Base-by-base conservation (phyloP, 2,113 vertebrate species). In the Sinocyclocheilus rhinocerous region DNA sequence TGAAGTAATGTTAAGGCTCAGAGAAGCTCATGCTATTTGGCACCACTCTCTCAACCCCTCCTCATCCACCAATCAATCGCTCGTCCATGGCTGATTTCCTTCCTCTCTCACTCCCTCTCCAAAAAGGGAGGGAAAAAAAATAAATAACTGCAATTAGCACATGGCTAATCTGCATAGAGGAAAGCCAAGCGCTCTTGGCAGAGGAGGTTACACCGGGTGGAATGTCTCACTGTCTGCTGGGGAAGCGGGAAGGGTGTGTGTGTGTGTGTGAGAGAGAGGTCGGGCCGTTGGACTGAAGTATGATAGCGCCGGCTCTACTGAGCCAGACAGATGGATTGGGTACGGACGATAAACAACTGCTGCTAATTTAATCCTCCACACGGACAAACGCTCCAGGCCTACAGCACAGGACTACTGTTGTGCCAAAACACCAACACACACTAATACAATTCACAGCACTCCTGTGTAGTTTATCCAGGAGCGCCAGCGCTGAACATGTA, bases 81-180 rank as follows among this genome's bases (percentile, higher is more conserved):
- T 78, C 15, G 80, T 50, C 80, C n/a, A 9, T 26, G 67, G 15
- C 88, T 88, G 85, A 55, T 33, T n/a, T 59, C 39, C 26, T 70
- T 36, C 75, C 59, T 81, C 78, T 81, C 45, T 82, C 78, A 89
- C 87, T 81, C 81, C 84, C 89, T 42, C 67, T 57, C 67, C 36
- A 81, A 81, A 69, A 81, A 81, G 29, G 45, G 67, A 36, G 42
- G n/a, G 86, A 52, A 93, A 95, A 33, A 92, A 93, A 95, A 96
- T 89, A 96, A 96, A 95, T 95, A 92, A 96, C 84, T 85, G 91
- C 91, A 93, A 96, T 96, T 95, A 97, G 96, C 97, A 98, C 97
- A 95, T 97, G 97, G 97, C 97, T 98, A 95, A 99, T 98, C 97
- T 98, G 96, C 97, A 98, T 98, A 96, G 93, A 95, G 92, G 94